phyloP scores from a whole-genome alignment of 2,888 invertebrate genomes.

The Xestoiulus laeticollis region DNA sequence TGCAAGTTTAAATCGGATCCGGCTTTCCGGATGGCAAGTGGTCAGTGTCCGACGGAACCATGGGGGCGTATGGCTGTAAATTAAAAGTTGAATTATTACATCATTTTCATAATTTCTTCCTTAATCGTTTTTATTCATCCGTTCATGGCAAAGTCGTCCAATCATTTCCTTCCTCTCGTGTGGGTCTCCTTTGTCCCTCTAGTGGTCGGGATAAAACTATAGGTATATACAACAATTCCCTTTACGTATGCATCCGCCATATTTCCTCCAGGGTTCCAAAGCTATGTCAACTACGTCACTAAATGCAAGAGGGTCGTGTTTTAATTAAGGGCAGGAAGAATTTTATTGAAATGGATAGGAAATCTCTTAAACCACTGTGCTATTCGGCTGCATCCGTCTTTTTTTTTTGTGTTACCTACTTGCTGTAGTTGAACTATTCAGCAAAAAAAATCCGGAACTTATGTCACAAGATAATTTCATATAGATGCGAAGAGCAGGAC shows the following conservation, averaged over 20 bases:
- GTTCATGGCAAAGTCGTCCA: background rate
- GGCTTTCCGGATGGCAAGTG: slow-evolving; percentile 34
- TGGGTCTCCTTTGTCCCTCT: background rate
- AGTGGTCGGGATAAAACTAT: background rate
- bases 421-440: background rate
- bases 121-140: slow-evolving; percentile 37
- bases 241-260: background rate
- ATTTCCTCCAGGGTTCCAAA: slow-evolving; percentile 16
- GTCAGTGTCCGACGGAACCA: slow-evolving; percentile 37
- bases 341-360: slow-evolving; percentile 37
- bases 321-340: slow-evolving; percentile 37
- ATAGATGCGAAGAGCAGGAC: background rate
- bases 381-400: background rate
- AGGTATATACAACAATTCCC: background rate
- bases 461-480: background rate
- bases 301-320: slow-evolving; percentile 2
- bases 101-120: slow-evolving; percentile 37
- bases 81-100: slow-evolving; percentile 37
- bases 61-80: background rate
- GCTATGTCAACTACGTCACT: background rate
- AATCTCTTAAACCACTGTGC: background rate
- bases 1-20: background rate
- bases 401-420: background rate
- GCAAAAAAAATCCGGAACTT: background rate
- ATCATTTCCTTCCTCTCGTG: slow-evolving; percentile 13